Evolutionary conservation across 2,113 vertebrate species (phyloP).

Genomic region (Sitta europaea): DNA sequence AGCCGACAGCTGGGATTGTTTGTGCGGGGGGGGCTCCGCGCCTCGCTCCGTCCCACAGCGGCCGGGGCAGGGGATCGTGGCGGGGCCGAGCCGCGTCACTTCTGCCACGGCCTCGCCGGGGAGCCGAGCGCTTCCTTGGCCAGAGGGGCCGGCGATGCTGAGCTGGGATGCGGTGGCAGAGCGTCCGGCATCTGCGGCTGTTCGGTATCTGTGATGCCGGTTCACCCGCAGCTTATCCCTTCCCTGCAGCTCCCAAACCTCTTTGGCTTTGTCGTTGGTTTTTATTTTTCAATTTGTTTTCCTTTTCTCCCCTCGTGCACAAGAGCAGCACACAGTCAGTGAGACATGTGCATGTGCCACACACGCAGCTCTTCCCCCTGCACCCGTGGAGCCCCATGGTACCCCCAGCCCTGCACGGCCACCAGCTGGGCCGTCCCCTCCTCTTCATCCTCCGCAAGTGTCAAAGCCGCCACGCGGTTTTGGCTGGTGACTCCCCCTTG

Average conservation of each 20-base stretch:
- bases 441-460: neutral
- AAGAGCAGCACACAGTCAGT: neutral
- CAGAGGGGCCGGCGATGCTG: neutral
- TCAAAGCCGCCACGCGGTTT: neutral
- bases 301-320: rapidly evolving
- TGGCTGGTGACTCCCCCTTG: neutral
- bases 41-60: neutral
- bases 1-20: conserved; percentile 38
- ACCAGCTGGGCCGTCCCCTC: neutral
- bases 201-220: neutral
- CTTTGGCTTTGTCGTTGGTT: neutral
- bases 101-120: neutral
- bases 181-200: neutral
- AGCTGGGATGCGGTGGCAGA: neutral
- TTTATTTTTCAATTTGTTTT: neutral
- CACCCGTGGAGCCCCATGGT: neutral
- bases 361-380: neutral
- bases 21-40: neutral
- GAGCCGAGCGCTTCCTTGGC: neutral
- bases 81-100: neutral
- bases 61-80: neutral
- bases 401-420: neutral
- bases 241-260: neutral
- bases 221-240: neutral
- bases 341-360: neutral